Percentiles rank a stretch among this genome's conserved stretches.
Evolutionary conservation across 2,113 vertebrate species (phyloP).

Genomic region (Sapayoa aenigma): DNA sequence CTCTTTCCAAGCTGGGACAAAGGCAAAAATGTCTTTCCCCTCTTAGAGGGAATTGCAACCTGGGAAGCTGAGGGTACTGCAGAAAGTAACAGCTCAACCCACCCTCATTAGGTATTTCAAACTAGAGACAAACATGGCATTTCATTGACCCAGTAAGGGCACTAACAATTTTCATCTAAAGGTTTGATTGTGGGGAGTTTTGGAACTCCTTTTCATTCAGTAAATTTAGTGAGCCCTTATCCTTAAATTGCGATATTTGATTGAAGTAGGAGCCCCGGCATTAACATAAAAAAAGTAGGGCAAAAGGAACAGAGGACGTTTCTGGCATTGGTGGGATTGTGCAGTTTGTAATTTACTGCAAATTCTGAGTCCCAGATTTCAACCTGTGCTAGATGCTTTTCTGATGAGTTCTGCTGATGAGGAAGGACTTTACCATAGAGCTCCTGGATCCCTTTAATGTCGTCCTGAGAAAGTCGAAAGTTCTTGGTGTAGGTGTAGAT

Average conservation of each 20-base stretch:
- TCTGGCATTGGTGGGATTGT: background rate
- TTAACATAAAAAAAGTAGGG: background rate
- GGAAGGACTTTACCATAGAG: slow-evolving; percentile 83
- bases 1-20: background rate
- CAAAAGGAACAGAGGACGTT: background rate
- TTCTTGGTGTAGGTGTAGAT: slow-evolving; percentile 94
- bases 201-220: background rate
- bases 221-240: background rate
- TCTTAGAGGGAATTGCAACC: background rate
- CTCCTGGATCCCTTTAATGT: slow-evolving; percentile 92
- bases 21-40: background rate
- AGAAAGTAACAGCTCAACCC: background rate
- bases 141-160: background rate
- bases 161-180: background rate
- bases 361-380: background rate
- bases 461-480: slow-evolving; percentile 91
- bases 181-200: background rate
- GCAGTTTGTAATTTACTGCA: background rate
- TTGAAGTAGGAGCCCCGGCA: background rate
- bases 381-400: background rate
- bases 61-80: background rate
- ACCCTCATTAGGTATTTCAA: background rate
- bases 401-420: background rate
- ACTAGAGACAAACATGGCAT: background rate
- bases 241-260: background rate